A percentile compares a stretch with the other conserved stretches of the same genome.
phyloP scores from a whole-genome alignment of 2,113 vertebrate genomes.

The Cryptoleucopteryx plumbea region DNA sequence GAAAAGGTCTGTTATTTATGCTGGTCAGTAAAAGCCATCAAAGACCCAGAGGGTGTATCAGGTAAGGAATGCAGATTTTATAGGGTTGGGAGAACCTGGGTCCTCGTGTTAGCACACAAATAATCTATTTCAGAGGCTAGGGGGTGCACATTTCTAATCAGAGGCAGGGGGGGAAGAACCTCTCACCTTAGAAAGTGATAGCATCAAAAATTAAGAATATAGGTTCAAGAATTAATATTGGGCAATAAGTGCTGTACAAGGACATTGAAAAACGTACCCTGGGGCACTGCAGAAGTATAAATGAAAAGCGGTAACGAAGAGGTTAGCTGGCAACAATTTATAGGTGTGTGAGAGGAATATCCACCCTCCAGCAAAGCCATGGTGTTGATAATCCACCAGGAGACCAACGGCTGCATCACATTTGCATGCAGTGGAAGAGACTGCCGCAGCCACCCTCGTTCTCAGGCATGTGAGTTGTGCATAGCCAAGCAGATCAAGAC shows the following conservation, averaged over 20 bases:
- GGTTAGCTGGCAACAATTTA: neutral
- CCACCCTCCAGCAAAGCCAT: neutral
- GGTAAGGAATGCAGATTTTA: neutral
- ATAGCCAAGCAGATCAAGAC: neutral
- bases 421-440: neutral
- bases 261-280: neutral
- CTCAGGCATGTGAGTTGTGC: neutral
- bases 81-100: neutral
- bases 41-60: neutral
- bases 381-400: neutral
- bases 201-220: neutral
- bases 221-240: neutral
- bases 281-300: neutral
- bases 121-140: neutral
- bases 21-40: neutral
- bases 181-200: neutral
- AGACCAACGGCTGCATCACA: neutral
- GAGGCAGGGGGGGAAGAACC: neutral
- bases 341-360: neutral
- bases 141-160: neutral
- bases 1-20: neutral
- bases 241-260: neutral
- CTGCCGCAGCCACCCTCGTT: neutral
- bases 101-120: neutral
- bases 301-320: neutral